A percentile compares a stretch with the other conserved stretches of the same genome.
Conservation (phyloP, 2,888 invertebrate species). For the Fragum fragum region DNA sequence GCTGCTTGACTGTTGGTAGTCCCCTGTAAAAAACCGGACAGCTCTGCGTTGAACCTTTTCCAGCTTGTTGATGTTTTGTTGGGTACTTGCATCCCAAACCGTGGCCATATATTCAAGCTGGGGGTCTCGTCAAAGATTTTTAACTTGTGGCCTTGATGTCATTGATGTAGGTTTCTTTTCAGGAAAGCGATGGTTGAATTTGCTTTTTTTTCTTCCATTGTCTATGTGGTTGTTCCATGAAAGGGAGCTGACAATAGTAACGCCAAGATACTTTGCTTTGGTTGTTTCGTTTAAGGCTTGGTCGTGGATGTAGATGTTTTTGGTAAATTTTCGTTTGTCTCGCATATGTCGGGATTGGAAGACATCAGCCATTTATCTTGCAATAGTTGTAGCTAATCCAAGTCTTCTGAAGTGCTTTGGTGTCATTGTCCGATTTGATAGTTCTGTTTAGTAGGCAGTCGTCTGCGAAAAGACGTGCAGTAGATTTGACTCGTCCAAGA, state of each 20-base stretch:
- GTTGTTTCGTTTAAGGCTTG: background rate
- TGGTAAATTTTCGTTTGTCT: constrained; percentile 23
- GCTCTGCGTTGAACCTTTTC: constrained; percentile 55
- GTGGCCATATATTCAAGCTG: constrained; percentile 52
- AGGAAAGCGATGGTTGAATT: constrained; percentile 49
- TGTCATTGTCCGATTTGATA: constrained; percentile 34
- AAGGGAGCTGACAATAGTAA: background rate
- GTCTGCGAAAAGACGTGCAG: constrained; percentile 60
- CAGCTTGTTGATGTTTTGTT: constrained; percentile 36
- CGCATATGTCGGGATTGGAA: too few relatives aligned
- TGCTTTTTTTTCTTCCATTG: constrained; percentile 13
- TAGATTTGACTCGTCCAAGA: constrained; percentile 43
- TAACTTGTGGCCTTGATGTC: constrained; percentile 43
- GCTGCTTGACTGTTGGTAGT: constrained; percentile 47
- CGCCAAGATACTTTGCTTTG: constrained; percentile 28
- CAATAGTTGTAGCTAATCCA: constrained; percentile 44
- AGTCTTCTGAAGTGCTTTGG: constrained; percentile 43
- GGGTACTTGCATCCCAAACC: constrained; percentile 42
- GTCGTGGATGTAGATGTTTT: constrained; percentile 26
- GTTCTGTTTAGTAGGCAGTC: constrained; percentile 56
- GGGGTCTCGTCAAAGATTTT: constrained; percentile 43
- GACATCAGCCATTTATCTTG: constrained; percentile 47
- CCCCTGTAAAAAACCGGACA: constrained; percentile 36
- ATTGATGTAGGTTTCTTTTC: constrained; percentile 35
- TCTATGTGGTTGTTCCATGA: background rate